phyloP scores from a whole-genome alignment of 2,797 vertebrate genomes.

The Hypotaenidia okinawae region DNA sequence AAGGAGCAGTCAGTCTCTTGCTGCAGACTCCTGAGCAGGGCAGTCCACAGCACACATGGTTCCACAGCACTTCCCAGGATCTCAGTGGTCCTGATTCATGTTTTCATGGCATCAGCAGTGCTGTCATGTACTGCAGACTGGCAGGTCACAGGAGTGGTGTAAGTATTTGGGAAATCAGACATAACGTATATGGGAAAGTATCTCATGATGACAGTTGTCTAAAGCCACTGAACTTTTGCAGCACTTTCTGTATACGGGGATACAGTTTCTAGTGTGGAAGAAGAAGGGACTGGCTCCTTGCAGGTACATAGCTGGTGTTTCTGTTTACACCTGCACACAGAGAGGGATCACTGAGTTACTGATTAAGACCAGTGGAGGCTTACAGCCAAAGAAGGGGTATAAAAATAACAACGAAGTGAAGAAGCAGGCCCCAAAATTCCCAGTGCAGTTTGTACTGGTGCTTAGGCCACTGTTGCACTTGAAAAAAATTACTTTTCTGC shows the following conservation, averaged over 20 bases:
- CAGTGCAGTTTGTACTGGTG: background rate
- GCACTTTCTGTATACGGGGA: background rate
- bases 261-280: background rate
- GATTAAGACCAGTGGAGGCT: background rate
- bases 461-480: background rate
- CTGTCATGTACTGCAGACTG: background rate
- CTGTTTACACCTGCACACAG: background rate
- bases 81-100: background rate
- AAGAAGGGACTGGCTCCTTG: background rate
- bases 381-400: background rate
- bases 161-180: background rate
- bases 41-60: background rate
- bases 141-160: background rate
- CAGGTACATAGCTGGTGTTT: background rate
- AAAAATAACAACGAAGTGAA: background rate
- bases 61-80: background rate
- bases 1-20: background rate
- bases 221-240: background rate
- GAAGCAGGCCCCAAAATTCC: background rate
- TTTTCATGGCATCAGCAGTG: background rate
- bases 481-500: background rate
- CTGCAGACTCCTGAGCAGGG: background rate
- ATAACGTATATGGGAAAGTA: background rate
- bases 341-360: background rate
- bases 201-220: background rate